Conservation (phyloP, 2,888 invertebrate genomes). For the Venusia cambrica region DNA sequence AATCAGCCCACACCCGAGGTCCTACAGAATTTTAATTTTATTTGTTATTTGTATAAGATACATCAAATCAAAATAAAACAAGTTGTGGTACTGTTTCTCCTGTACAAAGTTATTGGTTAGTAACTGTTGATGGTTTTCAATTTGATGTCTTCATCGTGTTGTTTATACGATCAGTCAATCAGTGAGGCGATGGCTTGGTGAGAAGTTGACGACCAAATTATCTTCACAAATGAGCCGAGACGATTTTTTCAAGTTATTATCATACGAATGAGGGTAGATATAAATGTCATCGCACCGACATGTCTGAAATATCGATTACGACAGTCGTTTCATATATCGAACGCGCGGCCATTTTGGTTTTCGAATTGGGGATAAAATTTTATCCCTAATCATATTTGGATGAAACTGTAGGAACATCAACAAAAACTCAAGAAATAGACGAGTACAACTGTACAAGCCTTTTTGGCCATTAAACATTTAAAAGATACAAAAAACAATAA, state of each 20-base stretch:
- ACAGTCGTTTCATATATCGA: slow-evolving; percentile 14
- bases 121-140: slow-evolving; percentile 70
- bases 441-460: not conserved
- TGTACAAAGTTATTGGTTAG: slow-evolving; percentile 32
- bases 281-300: slow-evolving; percentile 21
- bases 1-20: no score
- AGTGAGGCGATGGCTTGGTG: slow-evolving; percentile 35
- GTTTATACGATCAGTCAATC: slow-evolving; percentile 43
- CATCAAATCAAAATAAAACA: no score
- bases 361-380: not conserved
- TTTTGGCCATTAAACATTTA: not conserved
- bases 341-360: slow-evolving; percentile 7
- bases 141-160: slow-evolving; percentile 68
- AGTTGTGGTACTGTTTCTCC: slow-evolving; percentile 9
- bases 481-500: slow-evolving; percentile 12
- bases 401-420: no score
- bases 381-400: no score
- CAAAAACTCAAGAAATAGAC: not conserved
- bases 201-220: slow-evolving; percentile 38
- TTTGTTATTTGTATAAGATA: no score
- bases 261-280: slow-evolving; percentile 25
- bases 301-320: slow-evolving; percentile 11
- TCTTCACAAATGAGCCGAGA: slow-evolving; percentile 30
- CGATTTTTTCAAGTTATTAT: slow-evolving; percentile 34
- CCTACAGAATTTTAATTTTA: no score